Conservation (phyloP, 2,888 invertebrate species). For the Anagyrus pseudococci region DNA sequence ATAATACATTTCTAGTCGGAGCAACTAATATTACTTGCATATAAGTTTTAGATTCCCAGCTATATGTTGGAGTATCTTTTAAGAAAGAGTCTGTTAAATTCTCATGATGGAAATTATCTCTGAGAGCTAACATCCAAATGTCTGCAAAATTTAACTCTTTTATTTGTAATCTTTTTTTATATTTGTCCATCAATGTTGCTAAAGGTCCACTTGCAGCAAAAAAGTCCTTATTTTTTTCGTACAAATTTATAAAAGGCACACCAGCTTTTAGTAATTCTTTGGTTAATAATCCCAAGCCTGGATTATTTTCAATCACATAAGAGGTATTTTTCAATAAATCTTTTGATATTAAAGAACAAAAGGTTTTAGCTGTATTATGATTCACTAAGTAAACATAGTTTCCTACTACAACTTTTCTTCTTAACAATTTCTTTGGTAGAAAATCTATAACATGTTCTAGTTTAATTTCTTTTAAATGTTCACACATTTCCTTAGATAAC, state of each 20-base stretch:
- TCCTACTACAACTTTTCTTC: slow-evolving; percentile 35
- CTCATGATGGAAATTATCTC: slow-evolving; percentile 68
- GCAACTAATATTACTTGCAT: slow-evolving; percentile 70
- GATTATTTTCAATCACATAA: slow-evolving; percentile 72
- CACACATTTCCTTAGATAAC: slow-evolving; percentile 4
- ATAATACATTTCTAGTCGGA: slow-evolving; percentile 68
- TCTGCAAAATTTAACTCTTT: slow-evolving; percentile 68
- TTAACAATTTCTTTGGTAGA: slow-evolving; percentile 6
- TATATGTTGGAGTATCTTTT: slow-evolving; percentile 62
- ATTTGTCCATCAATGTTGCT: slow-evolving; percentile 59
- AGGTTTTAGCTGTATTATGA: slow-evolving; percentile 59
- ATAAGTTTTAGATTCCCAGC: slow-evolving; percentile 63
- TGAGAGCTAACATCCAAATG: slow-evolving; percentile 66
- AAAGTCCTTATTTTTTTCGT: slow-evolving; percentile 68
- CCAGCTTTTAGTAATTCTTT: slow-evolving; percentile 65
- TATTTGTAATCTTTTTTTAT: slow-evolving; percentile 61
- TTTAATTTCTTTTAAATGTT: slow-evolving; percentile 11
- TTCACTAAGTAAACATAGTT: slow-evolving; percentile 64
- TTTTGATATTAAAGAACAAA: slow-evolving; percentile 58
- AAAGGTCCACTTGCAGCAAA: slow-evolving; percentile 61
- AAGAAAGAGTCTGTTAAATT: slow-evolving; percentile 66
- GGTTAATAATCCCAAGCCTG: slow-evolving; percentile 73
- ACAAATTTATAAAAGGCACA: slow-evolving; percentile 66
- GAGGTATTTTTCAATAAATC: slow-evolving; percentile 52
- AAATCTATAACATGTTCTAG: slow-evolving; percentile 11